Evolutionary conservation across 2,888 invertebrate genomes (phyloP), one percentile per base, ranked within the genome.

Genomic region (Glaucopsyche alexis): DNA sequence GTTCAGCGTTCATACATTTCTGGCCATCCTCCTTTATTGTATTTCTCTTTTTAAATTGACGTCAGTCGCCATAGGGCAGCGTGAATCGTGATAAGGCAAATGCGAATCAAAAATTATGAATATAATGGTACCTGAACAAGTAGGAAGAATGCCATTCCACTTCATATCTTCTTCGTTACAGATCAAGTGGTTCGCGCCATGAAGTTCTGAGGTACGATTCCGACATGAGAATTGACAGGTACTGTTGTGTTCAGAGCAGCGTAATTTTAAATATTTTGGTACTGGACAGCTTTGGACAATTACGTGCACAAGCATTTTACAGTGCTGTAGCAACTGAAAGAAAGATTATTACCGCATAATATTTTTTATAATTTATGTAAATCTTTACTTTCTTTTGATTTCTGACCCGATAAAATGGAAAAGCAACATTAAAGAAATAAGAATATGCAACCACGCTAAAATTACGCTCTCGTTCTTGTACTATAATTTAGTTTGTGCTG

Each of bases 251-350:
- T 86, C 82, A 71, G 81, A 79, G 80, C 90, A 89, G 71, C 87
- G 82, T 52, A 85, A 80, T 67, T 81, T 74, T 75, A 93, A 83
- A 78, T 88, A 82, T 75, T 83, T 86, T 70, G 93, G 89, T 40
- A 87, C 81, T 38, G 83, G 79, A 78, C 94, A 94, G 71, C 82
- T 83, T 78, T 90, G 90, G 72, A 86, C 80, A 74, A 93, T 80
- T 4, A 93, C 91, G 78, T 91, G 85, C 72, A 92, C 83, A 79
- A 88, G 87, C 82, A 90, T 87, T 80, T 91, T 89, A 79, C 94
- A 94, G 71, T 86, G 81, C 78, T 88, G 87, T 3, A 91, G 80
- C 74, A 84, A 83, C 90, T 93, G 84, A 65, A 87, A 87, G 45
- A 72, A 75, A 79, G 74, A 77, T 77, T 71, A 74, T 55, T 9